Base-by-base conservation (phyloP, 1,140 invertebrate species). In the Musca vetustissima region DNA sequence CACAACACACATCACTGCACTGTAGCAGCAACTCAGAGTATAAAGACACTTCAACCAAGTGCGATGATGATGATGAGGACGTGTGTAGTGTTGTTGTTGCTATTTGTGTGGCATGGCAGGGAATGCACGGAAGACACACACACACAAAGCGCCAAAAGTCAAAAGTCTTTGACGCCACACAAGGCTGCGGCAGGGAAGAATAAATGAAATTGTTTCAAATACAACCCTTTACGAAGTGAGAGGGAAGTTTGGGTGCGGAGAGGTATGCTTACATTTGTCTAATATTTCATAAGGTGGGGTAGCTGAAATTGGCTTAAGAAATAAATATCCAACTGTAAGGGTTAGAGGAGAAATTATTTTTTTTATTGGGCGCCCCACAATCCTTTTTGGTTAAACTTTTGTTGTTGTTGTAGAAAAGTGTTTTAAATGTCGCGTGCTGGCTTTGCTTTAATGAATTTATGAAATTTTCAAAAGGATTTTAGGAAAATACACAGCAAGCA, bases 91-190 rank as follows among this genome's bases (percentile, higher is more conserved):
- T 43, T 43, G 36, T 43, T 43, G 36, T 43, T 43, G 36, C 1
- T 43, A n/a, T 43, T 4, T 43, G 36, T 43, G 36, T 43, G 36
- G 36, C 36, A 43, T 43, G 36, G 36, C 36, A 43, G 7, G 28
- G 15, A 57, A 55, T 24, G 24, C 53, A 55, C 52, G 25, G n/a
- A n/a, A n/a, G n/a, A n/a, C 8, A 55, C 22, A 24, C 15, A 3
- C 53, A 55, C 22, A 24, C 53, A 55, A 50, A 68, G 43, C 67
- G 57, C 48, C 67, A 68, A 49, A 68, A 68, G 67, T 64, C 67
- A 68, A 68, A 68, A 68, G 67, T 68, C 57, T 61, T 61, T 61
- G 57, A 61, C 57, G 57, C 57, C 57, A 61, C 7, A 43, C 36
- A 43, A 43, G 11, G 36, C 36, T 9, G 28, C 28, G 8, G 55